Evolutionary conservation across 2,797 vertebrate genomes (phyloP).

Genomic region (Galago senegalensis): DNA sequence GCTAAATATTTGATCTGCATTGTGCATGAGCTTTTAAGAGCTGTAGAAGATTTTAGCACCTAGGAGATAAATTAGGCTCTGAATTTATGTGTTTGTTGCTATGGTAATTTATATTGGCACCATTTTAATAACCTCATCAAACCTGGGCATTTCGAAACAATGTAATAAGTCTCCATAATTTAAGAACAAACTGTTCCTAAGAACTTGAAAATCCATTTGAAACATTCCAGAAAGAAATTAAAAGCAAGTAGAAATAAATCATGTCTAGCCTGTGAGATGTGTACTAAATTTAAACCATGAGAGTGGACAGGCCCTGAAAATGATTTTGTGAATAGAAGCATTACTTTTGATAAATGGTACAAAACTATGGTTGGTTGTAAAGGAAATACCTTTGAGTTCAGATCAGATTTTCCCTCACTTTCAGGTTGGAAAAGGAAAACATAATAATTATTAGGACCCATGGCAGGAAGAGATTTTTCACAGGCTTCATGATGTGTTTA

Average conservation of each 20-base stretch:
- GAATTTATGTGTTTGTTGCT: conserved; percentile 82
- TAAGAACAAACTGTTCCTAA: conserved; percentile 72
- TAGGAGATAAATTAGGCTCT: conserved; percentile 68
- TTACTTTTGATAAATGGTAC: neutral
- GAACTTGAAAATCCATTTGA: conserved; percentile 68
- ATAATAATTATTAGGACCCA: neutral
- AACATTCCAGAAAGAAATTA: conserved; percentile 78
- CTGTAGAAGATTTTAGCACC: conserved; percentile 57
- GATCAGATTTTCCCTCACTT: neutral
- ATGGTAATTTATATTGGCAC: conserved; percentile 83
- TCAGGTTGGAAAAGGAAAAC: neutral
- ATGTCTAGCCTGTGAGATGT: conserved; percentile 57
- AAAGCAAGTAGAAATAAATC: conserved; percentile 86
- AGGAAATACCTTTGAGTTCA: neutral
- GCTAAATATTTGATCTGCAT: neutral
- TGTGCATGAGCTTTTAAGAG: neutral
- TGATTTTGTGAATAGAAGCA: neutral
- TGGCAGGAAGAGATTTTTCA: neutral
- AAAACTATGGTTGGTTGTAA: neutral
- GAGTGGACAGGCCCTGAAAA: neutral
- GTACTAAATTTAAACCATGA: conserved; percentile 58
- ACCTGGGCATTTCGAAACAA: conserved; percentile 69
- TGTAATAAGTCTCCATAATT: conserved; percentile 70
- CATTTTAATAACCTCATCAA: conserved; percentile 86
- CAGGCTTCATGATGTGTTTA: neutral